Base-by-base conservation (phyloP, 2,113 vertebrate genomes). In the Hystrix cristata region DNA sequence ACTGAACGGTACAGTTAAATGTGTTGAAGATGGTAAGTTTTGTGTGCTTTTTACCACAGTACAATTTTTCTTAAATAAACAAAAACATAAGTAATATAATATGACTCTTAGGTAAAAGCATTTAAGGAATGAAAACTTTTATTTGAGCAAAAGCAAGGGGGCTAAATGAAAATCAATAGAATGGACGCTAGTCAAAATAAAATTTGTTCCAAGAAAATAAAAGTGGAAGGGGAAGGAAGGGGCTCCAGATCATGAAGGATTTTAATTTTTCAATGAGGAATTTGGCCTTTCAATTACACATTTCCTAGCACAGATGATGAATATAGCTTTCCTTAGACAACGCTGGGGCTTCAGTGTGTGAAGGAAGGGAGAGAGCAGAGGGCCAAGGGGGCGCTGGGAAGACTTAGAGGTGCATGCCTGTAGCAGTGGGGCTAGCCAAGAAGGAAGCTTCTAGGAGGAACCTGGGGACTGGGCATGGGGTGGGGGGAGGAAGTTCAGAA, bases 361-460 rank as follows among this genome's bases (percentile, higher is more conserved):
- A 90, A 38, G 3, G 51, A 46, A 11, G 16, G 79, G 78, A n/a
- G 11, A 21, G 25, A 8, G 3, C 14, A 55, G 82, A 60, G 65
- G 46, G 87, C 27, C 43, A 5, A 21, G 18, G 34, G 55, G n/a
- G 14, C 0, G 0, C 25, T 1, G 19, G 2, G n/a, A 6, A 78
- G 64, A 10, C 31, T 59, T 64, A 8, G 27, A 74, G 64, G 76
- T 60, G 53, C 18, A 31, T 81, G 71, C 18, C 48, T 60, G 34
- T 29, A 3, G 11, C 60, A 43, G 2, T 38, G 57, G 16, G 25
- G 43, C 21, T 81, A 89, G 60, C 6, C 65, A 25, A 60, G 67
- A 82, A 46, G 92, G 60, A 96, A 90, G 19, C 84, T 94, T 82
- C 85, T 38, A 2, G 69, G 67, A 65, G 72, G 72, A 38, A 51